Base-by-base conservation (phyloP, 2,888 invertebrate species). In the Theretra japonica region DNA sequence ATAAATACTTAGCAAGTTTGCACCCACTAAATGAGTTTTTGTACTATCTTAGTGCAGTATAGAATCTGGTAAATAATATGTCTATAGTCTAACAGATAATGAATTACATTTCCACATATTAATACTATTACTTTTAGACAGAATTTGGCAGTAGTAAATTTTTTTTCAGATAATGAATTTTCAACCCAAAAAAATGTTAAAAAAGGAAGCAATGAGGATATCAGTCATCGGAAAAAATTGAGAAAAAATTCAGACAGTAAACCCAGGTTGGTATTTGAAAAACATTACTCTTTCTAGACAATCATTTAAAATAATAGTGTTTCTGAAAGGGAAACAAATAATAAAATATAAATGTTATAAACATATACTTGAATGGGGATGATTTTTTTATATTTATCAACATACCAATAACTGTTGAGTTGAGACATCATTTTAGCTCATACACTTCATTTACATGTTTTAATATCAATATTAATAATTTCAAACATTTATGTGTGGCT, bases 191-290 rank as follows among this genome's bases (percentile, higher is more conserved):
- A 80, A 74, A 86, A 83, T 75, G 84, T 85, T 65, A 85, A 81
- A 79, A 75, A 80, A 62, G 84, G 86, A 53, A 90, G 87, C 73
- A 86, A 86, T 75, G 91, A 91, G 76, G 88, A 83, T 77, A 88
- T 89, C 25, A 86, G 80, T 73, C 86, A 79, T 75, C 86, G 90
- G 72, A 93, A 92, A 77, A 89, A 86, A 75, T 71, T 83, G n/a
- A 91, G 88, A 78, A 84, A 83, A 17, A 89, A 86, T 74, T 82
- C 75, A 72, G 88, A 88, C 76, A 78, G 74, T 79, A 88, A 89
- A 56, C 75, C 75, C 70, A 81, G 82, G 89, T 88, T 79, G 73
- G 59, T 73, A 33, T 50, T 70, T 33, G n/a, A 7, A n/a, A 41
- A 15, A 41, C 3, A 41, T 11, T 15, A 41, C 41, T 15, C 41